Evolutionary conservation across 2,797 vertebrate genomes (phyloP), one percentile per base, ranked within the genome.

Genomic region (Enteromius argenteus): DNA sequence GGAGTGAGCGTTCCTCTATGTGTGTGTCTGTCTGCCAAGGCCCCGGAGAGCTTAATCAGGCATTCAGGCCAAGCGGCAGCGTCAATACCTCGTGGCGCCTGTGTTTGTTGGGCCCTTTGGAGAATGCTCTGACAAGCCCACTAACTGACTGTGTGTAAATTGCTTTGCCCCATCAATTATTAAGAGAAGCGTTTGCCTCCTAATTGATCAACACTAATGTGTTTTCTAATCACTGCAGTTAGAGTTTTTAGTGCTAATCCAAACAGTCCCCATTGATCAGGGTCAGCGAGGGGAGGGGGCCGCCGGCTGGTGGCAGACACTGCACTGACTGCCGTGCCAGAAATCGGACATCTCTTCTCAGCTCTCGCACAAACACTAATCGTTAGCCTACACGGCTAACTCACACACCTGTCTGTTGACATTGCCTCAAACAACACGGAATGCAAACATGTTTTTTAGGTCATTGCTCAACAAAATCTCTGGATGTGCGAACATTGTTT

Each of bases 221-320:
- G 97, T 98, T 98, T 98, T 97, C 96, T 99, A 98, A 99, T 99
- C 97, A 98, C 97, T 97, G 96, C 96, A 97, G 96, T 97, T 97
- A 96, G 96, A 96, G 95, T 96, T 98, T 97, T 97, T 97, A 97
- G 96, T 96, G 96, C 96, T 96, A 96, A 97, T 97, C 96, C 97
- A 97, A 98, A 98, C 96, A 96, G 95, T 96, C 93, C 92, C 88
- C 94, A 99, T 98, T 96, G 98, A 99, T 99, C 95, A 95, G 92
- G 92, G 67, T 92, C 89, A 87, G 90, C 90, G 87, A 91, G 90
- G 89, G 91, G 88, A 91, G 92, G 93, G 94, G 93, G 91, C 84
- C 56, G 2, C 93, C 91, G 60, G 85, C 84, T 88, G 86, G 84
- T 87, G 88, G 87, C 77, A 88, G 53, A 90, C 87, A 74, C 60